Evolutionary conservation across 1,140 invertebrate genomes (phyloP), one percentile per base, ranked within the genome.

Genomic region (Luehdorfia chinensis): DNA sequence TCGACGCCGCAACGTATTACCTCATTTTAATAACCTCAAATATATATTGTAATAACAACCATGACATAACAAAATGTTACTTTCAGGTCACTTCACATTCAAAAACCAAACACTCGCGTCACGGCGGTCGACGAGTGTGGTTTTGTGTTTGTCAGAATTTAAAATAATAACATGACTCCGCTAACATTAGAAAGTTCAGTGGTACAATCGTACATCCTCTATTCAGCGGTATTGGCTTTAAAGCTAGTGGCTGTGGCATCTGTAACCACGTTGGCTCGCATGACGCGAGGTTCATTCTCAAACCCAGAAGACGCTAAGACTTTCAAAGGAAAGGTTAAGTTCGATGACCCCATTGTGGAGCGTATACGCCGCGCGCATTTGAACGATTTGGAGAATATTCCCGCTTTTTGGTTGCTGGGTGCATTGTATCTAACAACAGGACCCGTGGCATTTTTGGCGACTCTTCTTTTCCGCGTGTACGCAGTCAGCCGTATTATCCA

Each of bases 331-430:
- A 87, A 88, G 52, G 76, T 89, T 2, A 87, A 77, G 36, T 66
- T 67, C 9, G 87, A 90, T 49, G 88, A 90, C 50, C 75, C 74
- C 0, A 84, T 85, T 27, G 78, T 91, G 13, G 89, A 91, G 65
- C 75, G 90, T 28, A 65, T 87, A 8, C 64, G 87, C 11, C 74
- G 93, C 50, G 92, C 92, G 30, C 93, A 94, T 70, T 70, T 91
- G 34, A 94, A 94, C 66, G 93, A 94, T 63, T 64, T 94, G 58
- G 93, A 94, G 78, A 94, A 94, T 65, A 93, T 94, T 44, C 86
- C 91, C 0, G 79, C 90, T 1, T 94, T 93, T 61, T 88, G 92
- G 59, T 64, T 92, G 2, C 71, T 91, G 9, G 90, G 87, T 4
- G 87, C 90, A 1, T 58, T 93, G 9, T 94, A 93, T 62, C 67